Evolutionary conservation across 1,140 invertebrate species (phyloP), one percentile per base, ranked within the genome.

Genomic region (Drosophila persimilis): DNA sequence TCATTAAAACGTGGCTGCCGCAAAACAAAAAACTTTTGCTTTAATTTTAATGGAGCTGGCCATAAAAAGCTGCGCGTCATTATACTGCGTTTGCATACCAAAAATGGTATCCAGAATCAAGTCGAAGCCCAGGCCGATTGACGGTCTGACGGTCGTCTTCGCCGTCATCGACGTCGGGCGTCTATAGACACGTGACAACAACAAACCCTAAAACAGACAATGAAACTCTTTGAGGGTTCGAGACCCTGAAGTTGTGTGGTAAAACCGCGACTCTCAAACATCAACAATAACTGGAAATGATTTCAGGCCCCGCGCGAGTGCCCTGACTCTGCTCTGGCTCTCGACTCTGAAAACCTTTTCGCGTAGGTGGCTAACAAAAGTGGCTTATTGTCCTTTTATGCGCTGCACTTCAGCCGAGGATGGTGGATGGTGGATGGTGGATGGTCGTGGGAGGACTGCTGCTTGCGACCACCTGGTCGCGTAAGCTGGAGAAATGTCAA

Each of bases 301-400:
- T 84, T 84, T 84, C 35, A 43, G 51, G 41, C 41, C 26, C 57
- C 54, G 58, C 51, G 35, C 26, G 46, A 45, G 35, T 52, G n/a
- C 31, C 15, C 9, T 24, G 17, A 35, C 29, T 39, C 35, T 39
- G 24, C 24, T 5, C 24, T 24, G 29, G 6, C 7, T 39, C 35
- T 39, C 31, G 35, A 39, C 35, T 39, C 35, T 53, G 59, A 51
- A 46, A 77, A 86, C 81, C 77, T 77, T 86, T 85, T 64, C 58
- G 62, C 61, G 77, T 77, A 77, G 73, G 57, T 81, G 56, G 55
- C 67, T 52, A 50, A 61, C 72, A 79, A 77, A 84, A 84, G 80
- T 85, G 73, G 81, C 81, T 85, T 85, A 85, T 81, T 86, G 81
- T 85, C 83, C 83, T 85, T 85, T 85, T 88, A 88, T 75, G 81